These are phyloP conservation scores for Stomatorhinus walkeri DNA, from an alignment of 2,797 vertebrate species.

Conservation along the genomic window DNA sequence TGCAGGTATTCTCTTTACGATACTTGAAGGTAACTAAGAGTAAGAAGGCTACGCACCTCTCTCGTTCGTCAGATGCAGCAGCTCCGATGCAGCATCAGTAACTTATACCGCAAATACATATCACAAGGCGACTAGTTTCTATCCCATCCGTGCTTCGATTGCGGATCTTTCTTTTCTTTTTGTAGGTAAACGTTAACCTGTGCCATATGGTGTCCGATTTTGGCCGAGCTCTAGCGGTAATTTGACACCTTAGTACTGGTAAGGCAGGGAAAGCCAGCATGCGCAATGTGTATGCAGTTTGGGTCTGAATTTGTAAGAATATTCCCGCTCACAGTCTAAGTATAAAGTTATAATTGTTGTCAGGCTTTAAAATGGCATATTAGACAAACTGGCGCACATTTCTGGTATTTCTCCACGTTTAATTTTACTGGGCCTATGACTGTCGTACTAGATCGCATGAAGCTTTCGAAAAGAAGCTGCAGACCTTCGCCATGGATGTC, in stretches of 20 bases:
- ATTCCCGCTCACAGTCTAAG: not conserved
- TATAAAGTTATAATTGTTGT: not conserved
- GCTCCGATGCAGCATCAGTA: not conserved
- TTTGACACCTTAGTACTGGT: not conserved
- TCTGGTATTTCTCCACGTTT: not conserved
- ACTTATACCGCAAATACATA: not conserved
- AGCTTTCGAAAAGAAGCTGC: not conserved
- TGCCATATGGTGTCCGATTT: not conserved
- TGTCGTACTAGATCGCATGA: not conserved
- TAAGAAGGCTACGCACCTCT: not conserved
- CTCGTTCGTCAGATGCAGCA: not conserved
- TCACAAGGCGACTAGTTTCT: not conserved
- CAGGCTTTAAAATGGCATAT: not conserved
- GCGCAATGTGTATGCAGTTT: not conserved
- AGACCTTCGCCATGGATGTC: not conserved
- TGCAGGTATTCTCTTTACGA: not conserved
- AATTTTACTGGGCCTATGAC: not conserved
- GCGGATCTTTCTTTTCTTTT: not conserved
- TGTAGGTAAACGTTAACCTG: not conserved
- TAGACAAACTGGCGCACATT: not conserved
- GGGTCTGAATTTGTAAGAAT: not conserved
- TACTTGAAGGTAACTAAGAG: not conserved
- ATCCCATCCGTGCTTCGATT: not conserved
- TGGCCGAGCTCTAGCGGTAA: not conserved
- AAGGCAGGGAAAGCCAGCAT: not conserved